phyloP scores from a whole-genome alignment of 2,797 vertebrate genomes.

The Intellagama lesueurii region DNA sequence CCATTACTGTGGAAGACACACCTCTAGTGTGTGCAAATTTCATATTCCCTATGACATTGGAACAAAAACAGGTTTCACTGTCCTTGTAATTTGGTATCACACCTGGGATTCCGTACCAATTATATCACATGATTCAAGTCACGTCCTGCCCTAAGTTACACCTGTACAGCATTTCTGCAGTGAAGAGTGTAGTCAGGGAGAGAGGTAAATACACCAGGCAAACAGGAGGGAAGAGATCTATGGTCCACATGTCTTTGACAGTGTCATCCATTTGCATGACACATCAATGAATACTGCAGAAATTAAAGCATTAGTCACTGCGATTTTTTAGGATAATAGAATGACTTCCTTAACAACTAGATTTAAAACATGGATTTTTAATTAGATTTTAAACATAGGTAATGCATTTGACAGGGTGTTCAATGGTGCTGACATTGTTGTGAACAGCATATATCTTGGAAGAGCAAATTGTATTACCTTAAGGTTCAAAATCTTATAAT shows the following conservation, averaged over 20 bases:
- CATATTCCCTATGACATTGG: background rate
- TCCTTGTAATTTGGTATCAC: background rate
- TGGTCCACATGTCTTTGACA: background rate
- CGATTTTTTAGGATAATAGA: background rate
- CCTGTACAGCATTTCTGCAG: constrained; percentile 12
- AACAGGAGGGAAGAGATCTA: background rate
- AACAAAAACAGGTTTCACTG: constrained; percentile 30
- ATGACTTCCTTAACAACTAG: constrained; percentile 13
- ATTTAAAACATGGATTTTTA: constrained; percentile 29
- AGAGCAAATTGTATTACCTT: background rate
- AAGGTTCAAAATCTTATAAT: background rate
- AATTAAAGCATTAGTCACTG: constrained; percentile 21
- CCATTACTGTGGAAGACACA: background rate
- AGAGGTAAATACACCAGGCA: background rate
- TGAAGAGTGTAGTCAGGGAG: background rate
- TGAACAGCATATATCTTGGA: background rate
- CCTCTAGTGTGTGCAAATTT: background rate
- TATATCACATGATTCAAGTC: background rate
- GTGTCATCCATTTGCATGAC: constrained; percentile 18
- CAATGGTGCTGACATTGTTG: background rate
- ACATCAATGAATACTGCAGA: constrained; percentile 1
- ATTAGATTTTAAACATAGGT: constrained; percentile 31
- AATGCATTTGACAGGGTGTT: background rate
- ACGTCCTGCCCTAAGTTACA: constrained; percentile 24
- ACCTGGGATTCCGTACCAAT: background rate